Evolutionary conservation across 2,888 invertebrate genomes (phyloP), one percentile per base, ranked within the genome.

Genomic region (Desoria tigrina): DNA sequence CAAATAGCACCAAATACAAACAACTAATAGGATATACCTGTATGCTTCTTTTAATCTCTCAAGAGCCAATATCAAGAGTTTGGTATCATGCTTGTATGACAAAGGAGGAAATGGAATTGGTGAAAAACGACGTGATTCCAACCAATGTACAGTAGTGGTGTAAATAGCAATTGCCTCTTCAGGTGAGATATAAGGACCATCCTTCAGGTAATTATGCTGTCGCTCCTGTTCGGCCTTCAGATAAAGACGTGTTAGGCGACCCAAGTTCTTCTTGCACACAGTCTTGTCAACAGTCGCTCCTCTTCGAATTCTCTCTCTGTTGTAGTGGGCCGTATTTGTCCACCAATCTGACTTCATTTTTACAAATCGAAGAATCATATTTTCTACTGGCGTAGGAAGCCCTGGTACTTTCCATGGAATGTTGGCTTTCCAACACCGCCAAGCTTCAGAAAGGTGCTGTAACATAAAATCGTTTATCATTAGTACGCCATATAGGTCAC

Each of bases 321-420:
- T 99, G 82, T 99, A 99, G 81, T 99, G 99, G 0, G 99, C 98
- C 0, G 99, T 99, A 81, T 99, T 99, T 0, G 99, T 99, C 99
- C 99, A 99, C 99, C 99, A 99, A 81, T 99, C 99, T 0, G 99
- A 99, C 80, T 99, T 99, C 90, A 99, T 98, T 82, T 99, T 99
- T 14, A 99, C 99, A 81, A 98, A 99, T 39, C 99, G 88, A 65
- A 99, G 86, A 77, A 99, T 99, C 99, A 99, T 99, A 83, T 99
- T 99, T 83, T 99, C 99, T 72, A 99, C 98, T 0, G 99, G 99
- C 32, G 95, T 98, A 0, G 99, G 99, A 4, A 99, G 83, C 2
- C 98, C 99, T 1, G 99, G 99, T 1, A 98, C 93, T 86, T 99
- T 99, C 99, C 99, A 99, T 0, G 99, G 99, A 78, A 99, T 99